A percentile compares a stretch with the other conserved stretches of the same genome.
Conservation (phyloP, 2,797 vertebrate species). For the Rhabdomys pumilio region DNA sequence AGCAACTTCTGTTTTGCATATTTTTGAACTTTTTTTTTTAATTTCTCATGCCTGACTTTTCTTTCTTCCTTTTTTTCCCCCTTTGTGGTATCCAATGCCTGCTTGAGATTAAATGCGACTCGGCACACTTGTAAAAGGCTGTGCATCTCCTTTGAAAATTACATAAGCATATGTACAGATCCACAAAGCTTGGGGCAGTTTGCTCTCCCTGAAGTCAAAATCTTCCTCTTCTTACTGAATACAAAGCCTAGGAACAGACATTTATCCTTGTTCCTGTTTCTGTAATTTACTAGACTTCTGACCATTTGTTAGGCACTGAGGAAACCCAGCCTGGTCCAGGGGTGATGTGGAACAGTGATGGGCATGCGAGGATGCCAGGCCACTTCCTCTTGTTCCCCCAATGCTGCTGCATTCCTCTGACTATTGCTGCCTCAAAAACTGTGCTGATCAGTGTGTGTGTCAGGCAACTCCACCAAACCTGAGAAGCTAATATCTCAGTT, state of each 20-base stretch:
- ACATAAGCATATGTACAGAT: constrained; percentile 35
- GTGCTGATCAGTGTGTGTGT: constrained; percentile 86
- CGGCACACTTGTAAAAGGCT: constrained; percentile 43
- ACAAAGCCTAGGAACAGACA: constrained; percentile 57
- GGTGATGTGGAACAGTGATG: constrained; percentile 85
- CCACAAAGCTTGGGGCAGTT: constrained; percentile 39
- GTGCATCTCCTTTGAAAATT: constrained; percentile 56
- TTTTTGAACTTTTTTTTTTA: constrained; percentile 74
- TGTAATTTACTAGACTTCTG: constrained; percentile 76
- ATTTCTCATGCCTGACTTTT: constrained; percentile 47
- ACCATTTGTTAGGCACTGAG: constrained; percentile 79
- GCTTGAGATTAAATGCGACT: constrained; percentile 63
- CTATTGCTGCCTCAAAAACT: constrained; percentile 87
- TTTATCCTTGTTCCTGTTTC: constrained; percentile 66
- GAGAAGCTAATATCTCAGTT: constrained; percentile 84
- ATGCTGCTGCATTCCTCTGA: constrained; percentile 87
- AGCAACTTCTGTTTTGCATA: constrained; percentile 69
- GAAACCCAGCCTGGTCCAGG: constrained; percentile 77
- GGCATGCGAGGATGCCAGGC: constrained; percentile 84
- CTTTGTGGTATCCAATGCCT: constrained; percentile 47
- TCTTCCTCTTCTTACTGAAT: constrained; percentile 62
- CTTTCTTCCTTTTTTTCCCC: not conserved
- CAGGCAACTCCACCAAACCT: constrained; percentile 83
- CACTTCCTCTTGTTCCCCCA: constrained; percentile 85
- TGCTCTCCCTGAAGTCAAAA: not conserved